Percentiles rank a stretch among this genome's conserved stretches.
phyloP scores from a whole-genome alignment of 2,888 invertebrate genomes.

The Hipparchia semele region DNA sequence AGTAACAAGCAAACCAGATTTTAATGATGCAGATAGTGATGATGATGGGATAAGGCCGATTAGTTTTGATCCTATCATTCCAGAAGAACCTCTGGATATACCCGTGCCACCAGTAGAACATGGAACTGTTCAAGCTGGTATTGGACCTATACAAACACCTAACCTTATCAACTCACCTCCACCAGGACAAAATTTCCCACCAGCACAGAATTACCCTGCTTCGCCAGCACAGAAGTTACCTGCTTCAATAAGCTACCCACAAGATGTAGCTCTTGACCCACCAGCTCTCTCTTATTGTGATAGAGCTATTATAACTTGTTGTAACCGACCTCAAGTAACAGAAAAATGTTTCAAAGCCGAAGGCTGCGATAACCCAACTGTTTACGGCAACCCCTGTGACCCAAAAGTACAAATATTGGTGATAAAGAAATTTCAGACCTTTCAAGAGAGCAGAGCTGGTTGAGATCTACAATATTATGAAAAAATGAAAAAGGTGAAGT shows the following conservation, averaged over 20 bases:
- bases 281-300: slow-evolving; percentile 52
- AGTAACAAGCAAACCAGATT: slow-evolving; percentile 52
- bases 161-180: neutral
- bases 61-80: slow-evolving; percentile 55
- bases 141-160: slow-evolving; percentile 22
- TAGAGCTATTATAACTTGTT: slow-evolving; percentile 64
- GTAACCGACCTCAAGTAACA: slow-evolving; percentile 56
- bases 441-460: slow-evolving; percentile 50
- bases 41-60: slow-evolving; percentile 63
- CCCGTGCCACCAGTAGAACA: slow-evolving; percentile 55
- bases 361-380: slow-evolving; percentile 74
- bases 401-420: slow-evolving; percentile 53
- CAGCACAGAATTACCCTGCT: neutral
- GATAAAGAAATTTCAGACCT: slow-evolving; percentile 57
- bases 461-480: slow-evolving; percentile 1
- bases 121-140: slow-evolving; percentile 49
- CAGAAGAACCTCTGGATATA: slow-evolving; percentile 45
- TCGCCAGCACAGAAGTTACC: neutral
- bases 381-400: slow-evolving; percentile 63
- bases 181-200: neutral
- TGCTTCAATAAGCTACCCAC: neutral
- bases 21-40: slow-evolving; percentile 48
- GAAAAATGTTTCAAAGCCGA: slow-evolving; percentile 61
- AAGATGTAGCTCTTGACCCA: neutral
- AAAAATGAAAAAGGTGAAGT: neutral